phyloP scores from a whole-genome alignment of 2,797 vertebrate genomes.

The Emydoidea blandingii region DNA sequence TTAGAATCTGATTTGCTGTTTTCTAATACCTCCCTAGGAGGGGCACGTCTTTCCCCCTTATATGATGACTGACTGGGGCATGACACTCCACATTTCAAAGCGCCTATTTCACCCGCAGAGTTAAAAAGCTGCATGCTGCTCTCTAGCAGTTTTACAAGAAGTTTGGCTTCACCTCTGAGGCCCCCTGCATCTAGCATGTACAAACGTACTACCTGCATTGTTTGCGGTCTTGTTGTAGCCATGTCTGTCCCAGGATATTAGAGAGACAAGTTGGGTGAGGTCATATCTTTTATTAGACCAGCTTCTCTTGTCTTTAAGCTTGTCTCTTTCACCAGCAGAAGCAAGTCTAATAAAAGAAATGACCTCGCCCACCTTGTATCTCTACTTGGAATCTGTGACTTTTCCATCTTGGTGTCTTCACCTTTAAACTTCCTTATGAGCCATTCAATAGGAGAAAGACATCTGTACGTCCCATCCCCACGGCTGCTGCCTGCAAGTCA shows the following conservation, averaged over 20 bases:
- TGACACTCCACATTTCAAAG: background rate
- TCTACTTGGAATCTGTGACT: background rate
- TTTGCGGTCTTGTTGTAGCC: too few relatives aligned
- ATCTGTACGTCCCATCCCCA: background rate
- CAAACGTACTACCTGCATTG: background rate
- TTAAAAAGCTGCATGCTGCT: background rate
- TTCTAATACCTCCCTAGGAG: background rate
- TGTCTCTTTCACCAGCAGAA: background rate
- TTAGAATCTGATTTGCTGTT: background rate
- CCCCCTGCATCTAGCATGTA: background rate
- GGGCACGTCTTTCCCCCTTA: background rate
- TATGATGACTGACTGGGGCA: background rate
- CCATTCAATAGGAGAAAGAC: background rate
- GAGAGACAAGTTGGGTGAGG: too few relatives aligned
- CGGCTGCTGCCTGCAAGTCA: background rate
- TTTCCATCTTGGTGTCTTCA: background rate
- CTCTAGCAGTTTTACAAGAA: background rate
- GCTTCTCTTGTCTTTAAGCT: background rate
- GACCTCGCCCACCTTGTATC: background rate
- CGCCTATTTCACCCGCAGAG: background rate
- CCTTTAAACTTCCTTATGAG: background rate
- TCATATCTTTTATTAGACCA: too few relatives aligned
- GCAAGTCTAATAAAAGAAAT: background rate
- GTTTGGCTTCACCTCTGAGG: background rate
- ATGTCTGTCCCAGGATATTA: too few relatives aligned